These are phyloP conservation scores for Choristoneura fumiferana DNA, from an alignment of 1,140 invertebrate genomes.

Conservation along the genomic window DNA sequence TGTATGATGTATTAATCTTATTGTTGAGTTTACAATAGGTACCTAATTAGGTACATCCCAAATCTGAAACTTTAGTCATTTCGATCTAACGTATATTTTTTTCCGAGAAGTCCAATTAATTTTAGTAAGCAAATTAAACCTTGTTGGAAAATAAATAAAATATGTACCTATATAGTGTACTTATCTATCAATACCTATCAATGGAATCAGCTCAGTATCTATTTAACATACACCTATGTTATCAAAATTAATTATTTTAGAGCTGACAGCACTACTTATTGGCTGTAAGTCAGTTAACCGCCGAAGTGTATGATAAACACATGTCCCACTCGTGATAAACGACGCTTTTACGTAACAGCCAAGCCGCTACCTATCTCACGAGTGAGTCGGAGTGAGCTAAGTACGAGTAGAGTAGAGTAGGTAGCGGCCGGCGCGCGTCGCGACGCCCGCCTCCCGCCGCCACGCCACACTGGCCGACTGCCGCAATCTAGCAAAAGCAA, in stretches of 20 bases:
- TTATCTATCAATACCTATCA: no score
- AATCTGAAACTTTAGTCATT: no score
- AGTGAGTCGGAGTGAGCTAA: no score
- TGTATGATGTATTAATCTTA: no score
- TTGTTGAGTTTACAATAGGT: no score
- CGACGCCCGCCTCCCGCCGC: slow-evolving; percentile 22
- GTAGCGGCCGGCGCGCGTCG: slow-evolving; percentile 16
- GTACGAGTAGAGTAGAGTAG: not conserved
- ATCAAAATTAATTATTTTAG: not conserved
- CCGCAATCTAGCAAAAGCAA: slow-evolving; percentile 36
- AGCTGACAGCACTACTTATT: slow-evolving; percentile 40
- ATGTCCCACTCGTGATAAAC: slow-evolving; percentile 50
- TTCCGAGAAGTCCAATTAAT: no score
- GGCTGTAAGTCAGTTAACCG: slow-evolving; percentile 34
- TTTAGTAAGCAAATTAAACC: no score
- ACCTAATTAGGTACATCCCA: no score
- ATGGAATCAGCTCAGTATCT: no score
- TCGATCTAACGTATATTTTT: no score
- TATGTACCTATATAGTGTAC: no score
- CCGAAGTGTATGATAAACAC: slow-evolving; percentile 52
- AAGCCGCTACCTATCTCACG: slow-evolving; percentile 25
- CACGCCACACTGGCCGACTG: slow-evolving; percentile 9
- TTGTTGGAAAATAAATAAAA: no score
- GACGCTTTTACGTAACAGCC: slow-evolving; percentile 56
- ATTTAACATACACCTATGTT: not conserved